Evolutionary conservation across 2,888 invertebrate species (phyloP), one percentile per base, ranked within the genome.

Genomic region (Athripsodes cinereus): DNA sequence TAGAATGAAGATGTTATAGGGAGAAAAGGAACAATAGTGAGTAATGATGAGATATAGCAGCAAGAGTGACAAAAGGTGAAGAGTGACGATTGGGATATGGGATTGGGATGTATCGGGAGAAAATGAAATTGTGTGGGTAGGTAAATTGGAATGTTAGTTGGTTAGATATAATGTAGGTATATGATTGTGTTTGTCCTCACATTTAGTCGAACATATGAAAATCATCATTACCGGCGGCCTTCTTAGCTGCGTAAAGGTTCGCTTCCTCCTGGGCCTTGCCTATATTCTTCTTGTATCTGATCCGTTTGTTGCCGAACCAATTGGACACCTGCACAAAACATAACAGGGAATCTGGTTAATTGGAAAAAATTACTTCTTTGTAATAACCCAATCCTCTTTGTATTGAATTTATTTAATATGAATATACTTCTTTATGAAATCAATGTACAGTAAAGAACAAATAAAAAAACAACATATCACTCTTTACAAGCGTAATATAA

Each of bases 201-300:
- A 64, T 61, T 59, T 61, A 61, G 60, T 62, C 60, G 61, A 61
- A 62, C 60, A 64, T 61, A 59, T 60, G 63, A 63, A 63, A 63
- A 63, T 63, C 63, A 63, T 63, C 63, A 62, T 81, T 82, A 79
- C 92, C 92, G 66, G 92, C 93, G 66, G 95, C 95, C 76, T 96
- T 97, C 80, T 98, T 98, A 65, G 97, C 97, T 62, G 97, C 97
- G 77, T 98, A 98, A 70, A 98, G 81, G 78, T 97, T 97, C 59
- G 98, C 98, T 78, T 99, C 98, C 78, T 99, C 98, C 76, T 98
- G 97, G 58, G 97, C 97, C 77, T 99, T 99, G 69, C 96, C 97
- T 67, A 99, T 98, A 79, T 98, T 98, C 82, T 99, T 99, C 89
- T 99, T 99, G 82, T 98, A 99, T 69, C 98, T 90, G 80, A 99